phyloP scores from a whole-genome alignment of 2,113 vertebrate genomes.

The Solea solea region DNA sequence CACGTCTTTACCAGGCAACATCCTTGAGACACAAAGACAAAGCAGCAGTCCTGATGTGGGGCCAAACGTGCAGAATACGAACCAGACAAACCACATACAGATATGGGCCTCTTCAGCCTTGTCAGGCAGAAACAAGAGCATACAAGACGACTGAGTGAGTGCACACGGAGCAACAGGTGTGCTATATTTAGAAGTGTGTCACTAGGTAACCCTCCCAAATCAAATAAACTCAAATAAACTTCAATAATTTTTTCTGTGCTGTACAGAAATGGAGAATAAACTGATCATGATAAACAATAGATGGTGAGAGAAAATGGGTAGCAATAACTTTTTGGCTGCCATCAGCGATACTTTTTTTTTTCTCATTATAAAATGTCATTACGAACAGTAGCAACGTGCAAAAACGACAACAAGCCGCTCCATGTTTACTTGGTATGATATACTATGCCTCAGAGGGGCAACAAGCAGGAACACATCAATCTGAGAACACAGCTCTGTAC shows the following conservation, averaged over 20 bases:
- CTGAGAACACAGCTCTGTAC: no score
- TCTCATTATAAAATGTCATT: no score
- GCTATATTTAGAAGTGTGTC: background rate
- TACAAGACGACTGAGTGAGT: background rate
- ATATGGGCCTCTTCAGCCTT: background rate
- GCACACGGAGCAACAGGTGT: background rate
- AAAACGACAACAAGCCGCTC: no score
- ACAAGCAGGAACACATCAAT: no score
- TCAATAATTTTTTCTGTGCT: background rate
- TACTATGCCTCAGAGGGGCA: no score
- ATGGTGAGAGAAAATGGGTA: no score
- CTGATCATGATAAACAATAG: no score
- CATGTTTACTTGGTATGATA: no score
- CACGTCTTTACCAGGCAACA: background rate
- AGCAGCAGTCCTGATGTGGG: background rate
- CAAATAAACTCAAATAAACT: background rate
- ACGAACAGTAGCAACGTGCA: no score
- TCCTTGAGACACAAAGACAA: background rate
- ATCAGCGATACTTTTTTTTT: no score
- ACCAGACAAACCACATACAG: background rate
- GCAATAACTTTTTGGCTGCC: no score
- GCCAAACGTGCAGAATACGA: background rate
- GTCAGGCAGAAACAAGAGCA: background rate
- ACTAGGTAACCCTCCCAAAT: background rate
- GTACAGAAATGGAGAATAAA: no score